phyloP scores from a whole-genome alignment of 2,113 vertebrate genomes.

The Apistogramma diplotaenia region DNA sequence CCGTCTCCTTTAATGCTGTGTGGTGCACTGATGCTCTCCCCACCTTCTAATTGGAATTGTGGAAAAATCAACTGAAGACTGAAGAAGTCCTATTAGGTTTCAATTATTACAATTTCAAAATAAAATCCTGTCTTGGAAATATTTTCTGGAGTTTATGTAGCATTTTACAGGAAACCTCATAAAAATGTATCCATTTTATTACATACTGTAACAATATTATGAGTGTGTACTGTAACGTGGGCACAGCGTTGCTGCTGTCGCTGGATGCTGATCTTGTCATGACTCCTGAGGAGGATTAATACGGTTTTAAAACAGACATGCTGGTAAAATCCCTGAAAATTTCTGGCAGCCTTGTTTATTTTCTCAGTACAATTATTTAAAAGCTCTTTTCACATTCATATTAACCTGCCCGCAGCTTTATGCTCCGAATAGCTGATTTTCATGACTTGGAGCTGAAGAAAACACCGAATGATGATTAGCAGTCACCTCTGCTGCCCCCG shows the following conservation, averaged over 20 bases:
- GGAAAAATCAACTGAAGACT: background rate
- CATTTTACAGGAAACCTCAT: background rate
- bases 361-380: background rate
- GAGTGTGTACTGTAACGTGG: background rate
- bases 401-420: background rate
- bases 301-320: background rate
- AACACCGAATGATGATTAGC: constrained; percentile 8
- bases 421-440: background rate
- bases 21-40: too few relatives aligned
- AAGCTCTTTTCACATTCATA: background rate
- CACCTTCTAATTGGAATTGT: too few relatives aligned
- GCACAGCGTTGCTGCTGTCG: background rate
- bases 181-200: background rate
- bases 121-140: background rate
- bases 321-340: background rate
- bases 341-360: background rate
- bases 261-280: background rate
- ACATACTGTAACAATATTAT: background rate
- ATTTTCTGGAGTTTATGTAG: background rate
- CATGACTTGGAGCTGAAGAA: background rate
- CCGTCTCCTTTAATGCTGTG: too few relatives aligned
- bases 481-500: constrained; percentile 5
- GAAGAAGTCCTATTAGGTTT: background rate
- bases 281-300: background rate
- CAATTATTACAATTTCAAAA: accelerated